Conservation (phyloP, 2,113 vertebrate species). For the Nerophis lumbriciformis region DNA sequence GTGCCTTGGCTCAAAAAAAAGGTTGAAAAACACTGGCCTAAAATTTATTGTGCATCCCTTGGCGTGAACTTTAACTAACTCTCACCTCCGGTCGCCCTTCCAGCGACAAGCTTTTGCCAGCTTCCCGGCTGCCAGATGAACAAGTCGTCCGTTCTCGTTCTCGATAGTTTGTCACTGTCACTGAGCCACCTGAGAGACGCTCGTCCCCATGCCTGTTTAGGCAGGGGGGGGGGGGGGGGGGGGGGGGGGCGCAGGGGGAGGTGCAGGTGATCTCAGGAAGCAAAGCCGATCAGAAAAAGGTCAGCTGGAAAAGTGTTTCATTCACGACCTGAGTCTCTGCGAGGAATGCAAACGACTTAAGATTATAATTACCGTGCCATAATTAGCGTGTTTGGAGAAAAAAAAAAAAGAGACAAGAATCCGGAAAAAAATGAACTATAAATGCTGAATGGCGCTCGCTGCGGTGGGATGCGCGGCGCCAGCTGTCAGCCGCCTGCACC, state of each 20-base stretch:
- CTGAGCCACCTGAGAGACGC: neutral
- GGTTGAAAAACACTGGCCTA: no score
- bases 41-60: no score
- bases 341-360: conserved; percentile 3
- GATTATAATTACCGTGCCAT: neutral
- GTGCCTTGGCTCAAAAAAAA: no score
- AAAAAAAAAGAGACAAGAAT: neutral
- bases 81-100: conserved; percentile 3
- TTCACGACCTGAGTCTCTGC: neutral
- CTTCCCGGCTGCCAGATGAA: conserved; percentile 2
- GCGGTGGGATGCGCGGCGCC: no score
- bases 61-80: neutral
- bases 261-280: no score
- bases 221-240: neutral
- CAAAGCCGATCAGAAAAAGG: neutral
- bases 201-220: neutral
- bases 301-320: conserved; percentile 1
- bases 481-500: no score
- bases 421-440: no score
- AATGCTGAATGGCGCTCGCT: no score
- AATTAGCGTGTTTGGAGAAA: conserved; percentile 3
- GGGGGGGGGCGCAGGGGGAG: neutral
- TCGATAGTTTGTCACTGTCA: conserved; percentile 9
- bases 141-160: neutral
- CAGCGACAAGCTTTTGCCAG: neutral